A percentile compares a stretch with the other conserved stretches of the same genome.
Evolutionary conservation across 2,888 invertebrate species (phyloP).

Genomic region (Leptarthrus brevirostris): DNA sequence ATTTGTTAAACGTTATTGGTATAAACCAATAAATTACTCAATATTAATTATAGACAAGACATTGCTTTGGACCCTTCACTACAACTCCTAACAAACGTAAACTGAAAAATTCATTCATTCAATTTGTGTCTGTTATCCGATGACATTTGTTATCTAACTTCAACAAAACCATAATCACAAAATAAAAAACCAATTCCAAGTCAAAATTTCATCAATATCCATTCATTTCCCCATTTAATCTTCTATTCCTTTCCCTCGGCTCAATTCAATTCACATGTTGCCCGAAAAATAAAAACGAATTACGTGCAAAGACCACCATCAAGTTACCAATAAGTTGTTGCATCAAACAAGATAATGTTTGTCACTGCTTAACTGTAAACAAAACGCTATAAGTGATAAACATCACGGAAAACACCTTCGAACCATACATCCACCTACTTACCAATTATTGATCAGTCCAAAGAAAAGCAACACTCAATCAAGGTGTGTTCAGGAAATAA

Average conservation of each 20-base stretch:
- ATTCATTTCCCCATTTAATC: not conserved
- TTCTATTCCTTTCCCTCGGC: not conserved
- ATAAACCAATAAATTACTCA: no score
- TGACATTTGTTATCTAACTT: no score
- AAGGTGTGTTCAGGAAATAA: slow-evolving; percentile 13
- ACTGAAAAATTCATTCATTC: no score
- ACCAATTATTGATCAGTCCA: slow-evolving; percentile 4
- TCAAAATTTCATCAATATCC: not conserved
- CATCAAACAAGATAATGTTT: slow-evolving; percentile 25
- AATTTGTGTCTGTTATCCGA: no score
- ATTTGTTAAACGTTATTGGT: no score
- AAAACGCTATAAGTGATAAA: slow-evolving; percentile 29
- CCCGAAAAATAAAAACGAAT: not conserved
- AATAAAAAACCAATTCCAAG: no score
- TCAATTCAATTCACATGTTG: slow-evolving; percentile 2
- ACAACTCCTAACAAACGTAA: no score
- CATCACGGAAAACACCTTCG: slow-evolving; percentile 15
- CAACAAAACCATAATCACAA: no score
- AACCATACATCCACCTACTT: slow-evolving; percentile 2
- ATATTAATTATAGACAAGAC: no score
- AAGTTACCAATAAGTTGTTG: not conserved
- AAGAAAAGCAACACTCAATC: not conserved
- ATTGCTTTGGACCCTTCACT: no score
- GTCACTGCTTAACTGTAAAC: slow-evolving; percentile 37
- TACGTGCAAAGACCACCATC: slow-evolving; percentile 25